phyloP scores from a whole-genome alignment of 2,113 vertebrate genomes.

The Gavia stellata region DNA sequence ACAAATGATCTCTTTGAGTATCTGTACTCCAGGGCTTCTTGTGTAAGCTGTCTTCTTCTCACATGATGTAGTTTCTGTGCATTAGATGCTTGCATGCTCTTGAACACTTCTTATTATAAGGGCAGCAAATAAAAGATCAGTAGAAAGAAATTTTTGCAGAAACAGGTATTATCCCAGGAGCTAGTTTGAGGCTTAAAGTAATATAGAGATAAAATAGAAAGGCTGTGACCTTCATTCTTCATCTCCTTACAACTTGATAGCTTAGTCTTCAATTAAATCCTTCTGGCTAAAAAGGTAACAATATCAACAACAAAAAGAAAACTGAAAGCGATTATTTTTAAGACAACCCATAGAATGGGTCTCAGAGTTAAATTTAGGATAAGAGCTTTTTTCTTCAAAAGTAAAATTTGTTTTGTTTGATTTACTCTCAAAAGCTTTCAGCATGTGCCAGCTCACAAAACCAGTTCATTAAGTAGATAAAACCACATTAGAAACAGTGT shows the following conservation, averaged over 20 bases:
- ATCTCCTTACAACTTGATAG: constrained; percentile 36
- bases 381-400: neutral
- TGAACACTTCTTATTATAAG: constrained; percentile 46
- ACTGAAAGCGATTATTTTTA: neutral
- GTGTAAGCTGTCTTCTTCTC: neutral
- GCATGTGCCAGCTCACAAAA: neutral
- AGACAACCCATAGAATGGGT: neutral
- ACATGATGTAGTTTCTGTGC: neutral
- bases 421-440: neutral
- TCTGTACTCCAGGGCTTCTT: neutral
- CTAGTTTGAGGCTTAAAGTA: constrained; percentile 48
- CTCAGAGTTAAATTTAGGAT: constrained; percentile 15
- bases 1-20: neutral
- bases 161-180: constrained; percentile 52
- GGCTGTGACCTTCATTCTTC: constrained; percentile 51
- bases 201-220: constrained; percentile 59
- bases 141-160: constrained; percentile 46
- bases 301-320: constrained; percentile 29
- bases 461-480: constrained; percentile 2
- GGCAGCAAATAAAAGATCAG: constrained; percentile 49
- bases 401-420: constrained; percentile 17
- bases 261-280: constrained; percentile 61
- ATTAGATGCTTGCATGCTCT: constrained; percentile 15
- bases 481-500: neutral
- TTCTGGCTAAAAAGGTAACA: constrained; percentile 36